phyloP scores from a whole-genome alignment of 2,797 vertebrate species.

The Euthynnus affinis region DNA sequence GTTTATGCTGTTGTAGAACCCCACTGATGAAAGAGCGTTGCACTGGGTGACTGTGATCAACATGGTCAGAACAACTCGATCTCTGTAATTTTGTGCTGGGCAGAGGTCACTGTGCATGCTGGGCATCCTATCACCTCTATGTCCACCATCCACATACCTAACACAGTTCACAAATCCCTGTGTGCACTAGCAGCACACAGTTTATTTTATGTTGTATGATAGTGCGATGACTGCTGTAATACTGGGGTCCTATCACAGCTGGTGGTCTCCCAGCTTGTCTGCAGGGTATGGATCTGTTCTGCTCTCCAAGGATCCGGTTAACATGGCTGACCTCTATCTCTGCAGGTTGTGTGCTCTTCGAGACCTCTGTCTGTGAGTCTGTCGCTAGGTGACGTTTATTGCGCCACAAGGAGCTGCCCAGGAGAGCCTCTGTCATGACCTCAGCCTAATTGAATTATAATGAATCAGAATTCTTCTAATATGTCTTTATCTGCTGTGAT shows the following conservation, averaged over 20 bases:
- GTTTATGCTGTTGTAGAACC: not conserved
- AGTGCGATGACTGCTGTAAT: slow-evolving; percentile 35
- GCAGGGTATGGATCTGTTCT: slow-evolving; percentile 63
- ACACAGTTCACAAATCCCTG: not conserved
- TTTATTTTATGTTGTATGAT: slow-evolving; percentile 6
- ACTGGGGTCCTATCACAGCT: slow-evolving; percentile 42
- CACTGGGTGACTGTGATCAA: not conserved
- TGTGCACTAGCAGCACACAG: not conserved
- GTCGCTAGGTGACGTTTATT: slow-evolving; percentile 54
- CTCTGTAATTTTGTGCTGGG: not conserved
- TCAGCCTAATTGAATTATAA: slow-evolving; percentile 62
- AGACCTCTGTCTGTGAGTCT: slow-evolving; percentile 53
- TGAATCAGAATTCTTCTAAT: slow-evolving; percentile 44
- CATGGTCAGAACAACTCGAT: not conserved
- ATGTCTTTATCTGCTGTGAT: slow-evolving; percentile 14
- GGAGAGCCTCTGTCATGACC: slow-evolving; percentile 43
- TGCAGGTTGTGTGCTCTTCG: slow-evolving; percentile 59
- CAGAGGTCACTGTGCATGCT: not conserved
- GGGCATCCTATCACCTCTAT: not conserved
- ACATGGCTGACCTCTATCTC: slow-evolving; percentile 74
- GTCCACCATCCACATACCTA: not conserved
- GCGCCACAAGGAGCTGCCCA: slow-evolving; percentile 52
- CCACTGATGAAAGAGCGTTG: not conserved
- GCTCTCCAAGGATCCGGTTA: slow-evolving; percentile 69
- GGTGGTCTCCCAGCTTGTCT: slow-evolving; percentile 56